Conservation (phyloP, 2,888 invertebrate genomes). For the Heliconius sara region DNA sequence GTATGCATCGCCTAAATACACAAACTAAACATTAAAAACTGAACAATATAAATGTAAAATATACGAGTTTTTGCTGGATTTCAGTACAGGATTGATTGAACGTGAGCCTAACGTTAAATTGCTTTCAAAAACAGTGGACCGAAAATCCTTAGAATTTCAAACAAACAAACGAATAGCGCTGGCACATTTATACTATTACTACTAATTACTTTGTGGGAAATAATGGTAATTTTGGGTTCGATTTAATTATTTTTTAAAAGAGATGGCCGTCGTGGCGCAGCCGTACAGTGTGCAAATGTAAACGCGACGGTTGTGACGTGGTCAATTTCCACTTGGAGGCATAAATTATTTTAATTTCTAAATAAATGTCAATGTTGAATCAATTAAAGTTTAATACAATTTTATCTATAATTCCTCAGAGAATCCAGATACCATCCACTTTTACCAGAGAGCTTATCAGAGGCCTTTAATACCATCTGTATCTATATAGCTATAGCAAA, state of each 20-base stretch:
- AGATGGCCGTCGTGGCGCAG: no score
- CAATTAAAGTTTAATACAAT: no score
- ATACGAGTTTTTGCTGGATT: conserved; percentile 12
- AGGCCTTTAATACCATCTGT: no score
- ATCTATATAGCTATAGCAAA: no score
- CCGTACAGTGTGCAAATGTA: no score
- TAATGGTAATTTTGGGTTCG: neutral
- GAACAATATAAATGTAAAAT: conserved; percentile 4
- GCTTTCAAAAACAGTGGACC: conserved; percentile 18
- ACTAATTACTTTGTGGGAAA: neutral
- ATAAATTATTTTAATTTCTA: no score
- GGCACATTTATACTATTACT: conserved; percentile 8
- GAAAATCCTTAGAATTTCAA: conserved; percentile 23
- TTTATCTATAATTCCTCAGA: no score
- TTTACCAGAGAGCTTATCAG: no score
- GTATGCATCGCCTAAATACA: neutral
- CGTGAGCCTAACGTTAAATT: conserved; percentile 22
- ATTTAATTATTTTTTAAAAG: neutral
- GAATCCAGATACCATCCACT: no score
- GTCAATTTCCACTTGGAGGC: no score
- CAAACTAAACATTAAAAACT: neutral
- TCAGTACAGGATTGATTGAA: conserved; percentile 14
- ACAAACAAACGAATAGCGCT: neutral
- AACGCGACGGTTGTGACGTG: no score
- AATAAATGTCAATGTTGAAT: no score